phyloP scores from a whole-genome alignment of 2,888 invertebrate genomes.

The Tetrapedia diversipes region DNA sequence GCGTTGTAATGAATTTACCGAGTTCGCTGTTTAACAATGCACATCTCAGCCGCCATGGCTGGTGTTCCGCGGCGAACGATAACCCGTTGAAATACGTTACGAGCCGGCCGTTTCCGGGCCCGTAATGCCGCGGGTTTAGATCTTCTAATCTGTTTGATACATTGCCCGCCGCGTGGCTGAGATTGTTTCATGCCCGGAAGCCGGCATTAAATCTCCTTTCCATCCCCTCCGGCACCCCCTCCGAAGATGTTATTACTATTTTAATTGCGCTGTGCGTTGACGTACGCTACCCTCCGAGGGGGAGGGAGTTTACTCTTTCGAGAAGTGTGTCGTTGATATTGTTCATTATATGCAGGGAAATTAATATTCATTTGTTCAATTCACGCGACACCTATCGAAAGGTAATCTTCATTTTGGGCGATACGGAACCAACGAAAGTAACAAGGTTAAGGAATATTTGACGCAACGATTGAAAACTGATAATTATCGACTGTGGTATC shows the following conservation, averaged over 20 bases:
- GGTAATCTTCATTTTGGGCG: no score
- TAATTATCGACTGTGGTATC: no score
- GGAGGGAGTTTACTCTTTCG: conserved; percentile 20
- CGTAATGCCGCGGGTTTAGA: conserved; percentile 61
- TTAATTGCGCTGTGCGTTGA: conserved; percentile 33
- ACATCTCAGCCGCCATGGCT: conserved; percentile 63
- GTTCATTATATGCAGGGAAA: no score
- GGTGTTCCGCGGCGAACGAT: conserved; percentile 67
- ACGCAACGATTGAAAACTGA: no score
- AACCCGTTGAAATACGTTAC: conserved; percentile 71
- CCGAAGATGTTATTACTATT: conserved; percentile 49
- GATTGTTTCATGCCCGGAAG: conserved; percentile 56
- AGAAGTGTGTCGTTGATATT: no score
- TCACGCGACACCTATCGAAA: no score
- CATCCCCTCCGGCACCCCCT: background rate
- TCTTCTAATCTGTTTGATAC: conserved; percentile 70
- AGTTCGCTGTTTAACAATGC: conserved; percentile 69
- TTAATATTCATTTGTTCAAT: no score
- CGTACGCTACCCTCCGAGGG: background rate
- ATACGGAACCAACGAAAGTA: no score
- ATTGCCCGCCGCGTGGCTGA: conserved; percentile 54
- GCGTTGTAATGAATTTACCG: conserved; percentile 68
- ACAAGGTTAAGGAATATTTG: no score
- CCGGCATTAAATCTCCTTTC: conserved; percentile 48
- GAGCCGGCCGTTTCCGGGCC: conserved; percentile 62